These are phyloP conservation scores for Theonella swinhoei DNA, from an alignment of 37 sponge, comb jelly and placozoan species.

Conservation along the genomic window DNA sequence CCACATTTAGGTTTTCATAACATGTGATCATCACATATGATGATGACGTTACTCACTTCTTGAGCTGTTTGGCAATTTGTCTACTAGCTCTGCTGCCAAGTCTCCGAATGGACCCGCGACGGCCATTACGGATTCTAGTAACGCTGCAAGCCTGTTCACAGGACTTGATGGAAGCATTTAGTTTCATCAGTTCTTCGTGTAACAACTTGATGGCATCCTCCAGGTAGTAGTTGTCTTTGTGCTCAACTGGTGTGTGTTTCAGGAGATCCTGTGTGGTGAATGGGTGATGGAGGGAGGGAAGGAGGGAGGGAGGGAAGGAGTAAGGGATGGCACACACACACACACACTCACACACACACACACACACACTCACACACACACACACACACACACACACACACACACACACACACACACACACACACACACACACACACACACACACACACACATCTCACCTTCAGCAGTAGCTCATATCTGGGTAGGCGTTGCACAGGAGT, in stretches of 20 bases:
- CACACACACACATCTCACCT: no score
- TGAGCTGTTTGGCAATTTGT: not conserved
- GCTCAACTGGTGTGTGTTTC: slow-evolving; percentile 31
- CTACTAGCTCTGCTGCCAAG: not conserved
- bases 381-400: no score
- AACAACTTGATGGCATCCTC: slow-evolving; percentile 26
- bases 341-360: no score
- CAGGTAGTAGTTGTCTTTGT: slow-evolving; percentile 49
- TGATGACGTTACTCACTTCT: slow-evolving; percentile 10
- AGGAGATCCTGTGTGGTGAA: slow-evolving; percentile 37
- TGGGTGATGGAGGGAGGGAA: not conserved
- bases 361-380: no score
- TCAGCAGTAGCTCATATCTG: slow-evolving; percentile 67
- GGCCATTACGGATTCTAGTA: not conserved
- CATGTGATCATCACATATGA: no score
- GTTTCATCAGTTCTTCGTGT: slow-evolving; percentile 28
- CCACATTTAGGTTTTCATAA: no score
- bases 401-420: no score
- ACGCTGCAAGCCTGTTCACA: slow-evolving; percentile 58
- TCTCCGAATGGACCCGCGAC: not conserved
- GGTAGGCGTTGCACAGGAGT: slow-evolving; percentile 78
- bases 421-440: no score
- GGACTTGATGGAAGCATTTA: slow-evolving; percentile 62
- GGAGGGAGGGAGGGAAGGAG: not conserved
- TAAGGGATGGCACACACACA: no score